A percentile compares a stretch with the other conserved stretches of the same genome.
phyloP scores from a whole-genome alignment of 2,797 vertebrate genomes.

The Anabacerthia variegaticeps region DNA sequence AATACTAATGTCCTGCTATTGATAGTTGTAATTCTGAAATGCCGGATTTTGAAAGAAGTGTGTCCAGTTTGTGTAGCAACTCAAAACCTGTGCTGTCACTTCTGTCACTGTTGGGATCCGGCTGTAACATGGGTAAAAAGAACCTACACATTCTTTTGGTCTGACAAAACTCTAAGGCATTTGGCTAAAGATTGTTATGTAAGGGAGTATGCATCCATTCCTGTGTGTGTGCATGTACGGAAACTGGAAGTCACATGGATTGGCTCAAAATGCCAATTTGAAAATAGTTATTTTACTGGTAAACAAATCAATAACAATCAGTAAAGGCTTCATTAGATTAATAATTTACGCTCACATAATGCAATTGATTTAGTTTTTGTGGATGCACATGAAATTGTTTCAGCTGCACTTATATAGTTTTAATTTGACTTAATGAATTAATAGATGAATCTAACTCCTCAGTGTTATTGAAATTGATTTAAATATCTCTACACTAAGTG shows the following conservation, averaged over 20 bases:
- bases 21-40: background rate
- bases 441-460: background rate
- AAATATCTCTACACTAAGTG: background rate
- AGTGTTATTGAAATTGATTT: background rate
- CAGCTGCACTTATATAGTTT: background rate
- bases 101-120: background rate
- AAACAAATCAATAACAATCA: slow-evolving; percentile 21
- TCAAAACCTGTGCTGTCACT: background rate
- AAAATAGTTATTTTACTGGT: background rate
- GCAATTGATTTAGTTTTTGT: slow-evolving; percentile 4
- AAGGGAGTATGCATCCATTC: background rate
- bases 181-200: background rate
- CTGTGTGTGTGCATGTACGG: background rate
- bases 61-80: background rate
- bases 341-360: background rate
- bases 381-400: background rate
- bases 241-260: background rate
- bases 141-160: background rate
- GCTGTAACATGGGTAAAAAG: background rate
- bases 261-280: background rate
- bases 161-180: background rate
- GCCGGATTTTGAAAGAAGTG: background rate
- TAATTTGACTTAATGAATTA: slow-evolving; percentile 30
- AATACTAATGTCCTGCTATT: background rate
- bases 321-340: background rate